Base-by-base conservation (phyloP, 2,113 vertebrate genomes). In the Microcebus jonahi region DNA sequence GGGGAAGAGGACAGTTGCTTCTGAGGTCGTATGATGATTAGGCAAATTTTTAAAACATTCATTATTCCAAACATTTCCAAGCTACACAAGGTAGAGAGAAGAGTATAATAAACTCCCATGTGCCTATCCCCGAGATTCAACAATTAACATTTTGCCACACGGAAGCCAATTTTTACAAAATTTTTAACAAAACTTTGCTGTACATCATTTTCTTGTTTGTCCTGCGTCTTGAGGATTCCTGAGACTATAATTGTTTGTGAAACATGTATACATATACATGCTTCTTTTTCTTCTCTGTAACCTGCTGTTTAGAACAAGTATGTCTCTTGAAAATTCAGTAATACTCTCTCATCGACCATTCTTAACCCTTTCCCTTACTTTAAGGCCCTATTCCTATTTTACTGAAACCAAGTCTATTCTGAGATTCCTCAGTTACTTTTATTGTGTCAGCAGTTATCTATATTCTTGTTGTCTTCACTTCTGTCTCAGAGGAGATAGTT, bases 21-120 rank as follows among this genome's bases (percentile, higher is more conserved):
- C 55, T 91, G n/a, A 79, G 65, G 29, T 87, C 8, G 15, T 59
- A 50, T 27, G 75, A 57, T 42, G 53, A 39, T n/a, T 39, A 31
- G 29, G 6, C 8, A 88, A 5, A 21, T 88, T 96, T 83, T 53
- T 45, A 82, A 92, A 73, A 21, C 11, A 39, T 42, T n/a, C 83
- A 77, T 87, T 89, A 48, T 50, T 93, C 17, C 73, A 82, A 96
- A 71, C 48, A 77, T 88, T 84, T 94, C 21, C 21, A 65, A 93
- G n/a, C 31, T 81, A 57, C 5, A 68, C 23, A 93, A 85, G 59
- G 27, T 94, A 82, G 39, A 86, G 65, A 84, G 34, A 39, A 17
- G 71, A n/a, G 5, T 71, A 34, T 75, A 82, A 91, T 80, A 21
- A 92, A 42, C 29, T 39, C 31, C 13, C 14, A 2, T 75, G 34